Evolutionary conservation across 2,888 invertebrate genomes (phyloP), one percentile per base, ranked within the genome.

Genomic region (Lasioglossum villosulum): DNA sequence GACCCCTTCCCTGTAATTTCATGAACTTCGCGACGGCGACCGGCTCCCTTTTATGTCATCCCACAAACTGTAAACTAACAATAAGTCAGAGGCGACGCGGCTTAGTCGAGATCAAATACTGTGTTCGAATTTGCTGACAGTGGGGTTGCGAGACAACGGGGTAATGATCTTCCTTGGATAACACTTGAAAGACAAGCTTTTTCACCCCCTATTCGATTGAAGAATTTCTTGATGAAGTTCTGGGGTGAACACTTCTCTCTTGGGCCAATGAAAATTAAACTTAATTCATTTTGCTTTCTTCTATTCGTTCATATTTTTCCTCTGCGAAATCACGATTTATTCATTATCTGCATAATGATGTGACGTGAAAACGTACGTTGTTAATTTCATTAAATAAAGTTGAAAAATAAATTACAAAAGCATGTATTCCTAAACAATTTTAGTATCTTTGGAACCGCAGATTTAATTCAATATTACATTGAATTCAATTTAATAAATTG

Each of bases 1-100:
- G 86, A 70, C 86, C 78, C 78, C 83, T 19, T 34, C 66, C 34
- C 66, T 66, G 34, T 89, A 90, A 91, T 90, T 91, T 91, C 88
- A 83, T 73, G 89, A 89, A 82, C 80, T 83, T 84, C 79, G 81
- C 75, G 80, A 80, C 78, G 66, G 78, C 80, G 80, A 80, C 66
- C 78, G 78, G 75, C 75, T 68, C 89, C 81, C 89, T 85, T 83
- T 88, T 78, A 84, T 86, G 82, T 86, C 86, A 75, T 75, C 77
- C 83, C 78, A 48, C 82, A 77, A 81, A 86, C 90, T 81, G 90
- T 84, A 81, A 91, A 89, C 86, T 74, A 73, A 66, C 66, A 34
- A 66, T 66, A 66, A 85, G 85, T 87, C 86, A 84, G 88, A 89
- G 82, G 83, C 82, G 63, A 74, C 74, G 80, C 52, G 81, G 39